A percentile compares a stretch with the other conserved stretches of the same genome.
phyloP scores from a whole-genome alignment of 2,888 invertebrate genomes.

The Disparrhopalites patrizii region DNA sequence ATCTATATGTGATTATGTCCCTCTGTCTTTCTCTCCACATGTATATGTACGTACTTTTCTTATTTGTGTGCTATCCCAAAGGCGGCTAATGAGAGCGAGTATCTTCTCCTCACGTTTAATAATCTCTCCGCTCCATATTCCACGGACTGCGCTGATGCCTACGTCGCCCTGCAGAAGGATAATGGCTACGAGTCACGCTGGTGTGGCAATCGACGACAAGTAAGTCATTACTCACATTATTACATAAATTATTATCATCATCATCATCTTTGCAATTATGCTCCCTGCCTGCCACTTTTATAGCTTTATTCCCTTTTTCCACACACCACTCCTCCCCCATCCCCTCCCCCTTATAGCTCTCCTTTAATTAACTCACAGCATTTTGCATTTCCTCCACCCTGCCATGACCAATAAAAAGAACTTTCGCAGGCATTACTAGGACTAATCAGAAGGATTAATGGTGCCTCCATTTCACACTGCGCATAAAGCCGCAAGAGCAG shows the following conservation, averaged over 20 bases:
- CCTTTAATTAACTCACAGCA: not conserved
- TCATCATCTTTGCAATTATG: no score
- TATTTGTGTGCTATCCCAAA: slow-evolving; percentile 12
- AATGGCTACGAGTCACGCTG: slow-evolving; percentile 45
- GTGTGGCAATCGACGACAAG: slow-evolving; percentile 46
- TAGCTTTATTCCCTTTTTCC: not conserved
- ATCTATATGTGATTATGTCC: no score
- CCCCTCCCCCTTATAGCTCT: not conserved
- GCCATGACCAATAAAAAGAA: no score
- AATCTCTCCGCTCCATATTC: slow-evolving; percentile 40
- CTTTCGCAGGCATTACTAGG: no score
- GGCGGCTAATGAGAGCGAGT: slow-evolving; percentile 43
- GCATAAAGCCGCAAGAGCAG: no score
- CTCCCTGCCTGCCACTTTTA: slow-evolving; percentile 1
- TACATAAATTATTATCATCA: no score
- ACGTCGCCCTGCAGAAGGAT: slow-evolving; percentile 46
- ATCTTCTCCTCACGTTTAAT: slow-evolving; percentile 43
- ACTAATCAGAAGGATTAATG: no score
- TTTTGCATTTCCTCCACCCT: no score
- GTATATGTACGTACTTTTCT: no score
- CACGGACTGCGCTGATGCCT: slow-evolving; percentile 38
- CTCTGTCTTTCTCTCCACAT: no score
- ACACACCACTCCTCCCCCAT: not conserved
- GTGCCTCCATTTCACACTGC: no score
- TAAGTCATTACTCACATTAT: not conserved